These are phyloP conservation scores for Leistus spinibarbis DNA, from an alignment of 2,888 invertebrate genomes.

Conservation along the genomic window DNA sequence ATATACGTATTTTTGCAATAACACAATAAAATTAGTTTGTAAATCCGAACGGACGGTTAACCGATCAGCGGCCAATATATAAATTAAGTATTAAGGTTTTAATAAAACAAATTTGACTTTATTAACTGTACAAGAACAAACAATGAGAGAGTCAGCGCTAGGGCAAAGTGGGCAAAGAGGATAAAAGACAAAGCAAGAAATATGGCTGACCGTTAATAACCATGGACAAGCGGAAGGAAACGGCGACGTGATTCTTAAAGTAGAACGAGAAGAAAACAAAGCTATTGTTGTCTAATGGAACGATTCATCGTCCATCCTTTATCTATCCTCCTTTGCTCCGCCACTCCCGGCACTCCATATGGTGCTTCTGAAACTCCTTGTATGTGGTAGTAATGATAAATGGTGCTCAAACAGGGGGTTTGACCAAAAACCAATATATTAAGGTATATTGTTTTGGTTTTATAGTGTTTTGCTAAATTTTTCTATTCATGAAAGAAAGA, in stretches of 20 bases:
- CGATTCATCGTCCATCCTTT: constrained; percentile 15
- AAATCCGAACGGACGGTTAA: background rate
- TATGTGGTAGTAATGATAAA: background rate
- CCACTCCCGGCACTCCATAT: background rate
- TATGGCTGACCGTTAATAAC: constrained; percentile 7
- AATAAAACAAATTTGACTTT: background rate
- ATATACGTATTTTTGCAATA: no score
- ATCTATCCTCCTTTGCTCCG: no score
- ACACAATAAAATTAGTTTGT: no score
- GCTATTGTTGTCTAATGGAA: constrained; percentile 17
- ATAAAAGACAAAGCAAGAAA: background rate
- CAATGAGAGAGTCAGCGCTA: background rate
- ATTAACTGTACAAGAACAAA: background rate
- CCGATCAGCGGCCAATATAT: background rate
- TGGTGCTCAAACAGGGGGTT: background rate
- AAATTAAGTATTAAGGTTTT: background rate
- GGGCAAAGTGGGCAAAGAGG: background rate
- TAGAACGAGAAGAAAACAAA: constrained; percentile 3
- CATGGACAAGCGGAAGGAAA: constrained; percentile 8
- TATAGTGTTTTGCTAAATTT: no score
- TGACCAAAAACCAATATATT: background rate
- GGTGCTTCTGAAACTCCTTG: background rate
- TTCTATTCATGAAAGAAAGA: no score
- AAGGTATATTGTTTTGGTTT: no score
- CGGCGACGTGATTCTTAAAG: constrained; percentile 14